Evolutionary conservation across 2,888 invertebrate species (phyloP).

Genomic region (Panzeria rudis): DNA sequence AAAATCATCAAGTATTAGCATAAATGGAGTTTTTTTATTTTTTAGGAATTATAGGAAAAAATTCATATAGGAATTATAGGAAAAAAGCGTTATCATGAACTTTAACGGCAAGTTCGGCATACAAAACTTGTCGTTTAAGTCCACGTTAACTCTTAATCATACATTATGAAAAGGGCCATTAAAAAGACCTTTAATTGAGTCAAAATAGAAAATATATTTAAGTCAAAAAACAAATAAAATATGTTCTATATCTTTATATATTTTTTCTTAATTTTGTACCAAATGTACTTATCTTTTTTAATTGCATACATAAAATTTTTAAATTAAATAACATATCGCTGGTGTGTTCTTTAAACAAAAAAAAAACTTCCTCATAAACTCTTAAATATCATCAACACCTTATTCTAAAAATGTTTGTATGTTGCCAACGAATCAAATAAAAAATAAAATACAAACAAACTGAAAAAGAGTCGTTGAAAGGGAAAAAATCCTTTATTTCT

Average conservation of each 20-base stretch:
- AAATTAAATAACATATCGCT: conserved; percentile 24
- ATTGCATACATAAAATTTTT: conserved; percentile 37
- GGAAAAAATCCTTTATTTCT: conserved; percentile 27
- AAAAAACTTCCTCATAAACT: conserved; percentile 55
- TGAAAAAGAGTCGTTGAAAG: conserved; percentile 46
- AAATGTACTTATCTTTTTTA: conserved; percentile 4
- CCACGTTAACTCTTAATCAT: no score
- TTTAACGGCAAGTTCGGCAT: no score
- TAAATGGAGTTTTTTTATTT: neutral
- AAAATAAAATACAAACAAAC: neutral
- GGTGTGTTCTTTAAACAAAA: neutral
- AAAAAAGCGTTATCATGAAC: no score
- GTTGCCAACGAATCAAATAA: neutral
- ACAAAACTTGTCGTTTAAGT: no score
- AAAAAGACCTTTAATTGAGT: neutral
- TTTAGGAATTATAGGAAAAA: neutral
- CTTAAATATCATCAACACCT: conserved; percentile 65
- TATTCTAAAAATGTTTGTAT: conserved; percentile 55
- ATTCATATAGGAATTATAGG: no score
- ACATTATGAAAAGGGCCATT: no score
- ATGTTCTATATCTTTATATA: neutral
- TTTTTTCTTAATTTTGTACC: neutral
- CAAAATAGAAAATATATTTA: neutral
- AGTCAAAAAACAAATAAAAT: neutral
- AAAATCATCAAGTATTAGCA: neutral